Evolutionary conservation across 2,113 vertebrate genomes (phyloP).

Genomic region (Prunella fulvescens): DNA sequence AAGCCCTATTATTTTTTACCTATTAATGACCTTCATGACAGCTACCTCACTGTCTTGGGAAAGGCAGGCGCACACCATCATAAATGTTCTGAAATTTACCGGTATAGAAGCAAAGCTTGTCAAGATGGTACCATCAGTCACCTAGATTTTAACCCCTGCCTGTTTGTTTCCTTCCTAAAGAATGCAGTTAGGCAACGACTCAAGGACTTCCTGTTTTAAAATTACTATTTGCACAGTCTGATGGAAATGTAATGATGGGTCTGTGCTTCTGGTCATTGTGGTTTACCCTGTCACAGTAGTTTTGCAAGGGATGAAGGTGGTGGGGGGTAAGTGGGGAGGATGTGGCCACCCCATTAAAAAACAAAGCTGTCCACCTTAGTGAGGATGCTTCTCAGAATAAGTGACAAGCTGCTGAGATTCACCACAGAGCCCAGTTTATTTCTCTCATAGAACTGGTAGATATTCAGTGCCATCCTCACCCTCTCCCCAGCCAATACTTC

Average conservation of each 20-base stretch:
- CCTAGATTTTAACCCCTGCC: conserved; percentile 18
- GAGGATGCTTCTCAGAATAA: neutral
- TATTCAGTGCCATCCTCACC: neutral
- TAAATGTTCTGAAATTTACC: neutral
- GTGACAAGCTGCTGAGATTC: neutral
- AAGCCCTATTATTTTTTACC: neutral
- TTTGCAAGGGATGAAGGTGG: neutral
- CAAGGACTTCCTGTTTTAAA: conserved; percentile 26
- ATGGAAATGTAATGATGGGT: conserved; percentile 49
- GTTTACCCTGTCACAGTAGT: neutral
- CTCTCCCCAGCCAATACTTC: neutral
- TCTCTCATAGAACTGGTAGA: neutral
- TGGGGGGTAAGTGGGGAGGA: conserved; percentile 3
- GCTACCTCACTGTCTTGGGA: neutral
- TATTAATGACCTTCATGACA: neutral
- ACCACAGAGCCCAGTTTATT: neutral
- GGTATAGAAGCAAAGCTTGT: neutral
- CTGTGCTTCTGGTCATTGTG: conserved; percentile 25
- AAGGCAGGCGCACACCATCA: neutral
- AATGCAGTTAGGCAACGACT: neutral
- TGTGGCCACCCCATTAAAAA: conserved; percentile 23
- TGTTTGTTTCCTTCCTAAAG: neutral
- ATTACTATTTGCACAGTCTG: conserved; percentile 20
- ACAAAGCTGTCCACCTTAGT: neutral
- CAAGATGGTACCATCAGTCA: neutral